These are phyloP conservation scores for Leguminivora glycinivorella DNA, from an alignment of 1,140 invertebrate species.

Conservation along the genomic window DNA sequence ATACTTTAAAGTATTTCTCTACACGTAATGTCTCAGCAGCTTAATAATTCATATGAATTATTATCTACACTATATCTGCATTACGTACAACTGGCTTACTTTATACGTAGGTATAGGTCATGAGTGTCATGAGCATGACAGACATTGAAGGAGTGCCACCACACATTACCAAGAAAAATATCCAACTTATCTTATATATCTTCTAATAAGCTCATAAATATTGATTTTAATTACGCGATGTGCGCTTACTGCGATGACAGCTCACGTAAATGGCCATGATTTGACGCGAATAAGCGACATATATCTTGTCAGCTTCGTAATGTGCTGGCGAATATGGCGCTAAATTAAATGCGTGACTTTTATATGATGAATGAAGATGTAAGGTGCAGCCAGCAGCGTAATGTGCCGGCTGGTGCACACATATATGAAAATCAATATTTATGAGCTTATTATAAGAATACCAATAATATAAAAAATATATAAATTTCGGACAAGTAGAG, in stretches of 20 bases:
- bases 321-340: slow-evolving; percentile 36
- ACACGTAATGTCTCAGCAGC: too few species aligned
- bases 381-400: too few species aligned
- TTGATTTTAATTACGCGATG: slow-evolving; percentile 60
- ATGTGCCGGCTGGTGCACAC: too few species aligned
- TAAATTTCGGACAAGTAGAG: too few species aligned
- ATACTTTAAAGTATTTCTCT: too few species aligned
- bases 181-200: slow-evolving; percentile 39
- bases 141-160: slow-evolving; percentile 43
- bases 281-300: slow-evolving; percentile 47
- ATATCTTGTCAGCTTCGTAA: slow-evolving; percentile 35
- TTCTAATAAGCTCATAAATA: slow-evolving; percentile 63
- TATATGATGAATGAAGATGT: neutral
- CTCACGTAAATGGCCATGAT: slow-evolving; percentile 45
- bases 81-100: neutral
- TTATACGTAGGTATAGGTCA: neutral
- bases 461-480: too few species aligned
- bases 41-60: too few species aligned
- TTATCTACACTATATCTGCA: neutral
- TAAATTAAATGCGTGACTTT: slow-evolving; percentile 9
- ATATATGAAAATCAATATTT: too few species aligned
- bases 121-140: neutral
- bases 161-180: slow-evolving; percentile 48
- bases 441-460: too few species aligned
- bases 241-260: slow-evolving; percentile 42